Evolutionary conservation across 2,113 vertebrate species (phyloP).

Genomic region (Percina caprodes): DNA sequence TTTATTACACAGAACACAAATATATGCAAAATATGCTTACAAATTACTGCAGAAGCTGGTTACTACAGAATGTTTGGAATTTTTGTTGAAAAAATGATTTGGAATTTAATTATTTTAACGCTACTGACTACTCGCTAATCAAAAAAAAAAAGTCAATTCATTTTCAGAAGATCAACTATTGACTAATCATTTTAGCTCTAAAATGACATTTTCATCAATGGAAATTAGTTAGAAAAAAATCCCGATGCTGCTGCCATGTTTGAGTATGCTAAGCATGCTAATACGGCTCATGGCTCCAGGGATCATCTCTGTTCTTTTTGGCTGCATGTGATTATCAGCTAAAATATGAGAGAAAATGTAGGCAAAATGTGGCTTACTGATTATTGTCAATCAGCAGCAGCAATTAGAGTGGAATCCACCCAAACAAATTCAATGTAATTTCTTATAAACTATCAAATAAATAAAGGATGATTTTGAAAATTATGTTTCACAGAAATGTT

Average conservation of each 20-base stretch:
- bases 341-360: neutral
- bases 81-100: neutral
- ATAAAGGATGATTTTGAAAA: slow-evolving; percentile 18
- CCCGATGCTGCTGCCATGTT: neutral
- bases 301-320: neutral
- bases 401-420: neutral
- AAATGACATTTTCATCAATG: neutral
- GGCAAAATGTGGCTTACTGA: neutral
- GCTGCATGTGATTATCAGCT: slow-evolving; percentile 12
- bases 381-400: slow-evolving; percentile 22
- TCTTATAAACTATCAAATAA: neutral
- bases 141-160: neutral
- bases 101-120: neutral
- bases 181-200: neutral
- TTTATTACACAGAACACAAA: no score
- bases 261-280: neutral
- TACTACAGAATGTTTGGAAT: neutral
- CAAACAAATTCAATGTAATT: neutral
- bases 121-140: neutral
- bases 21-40: neutral
- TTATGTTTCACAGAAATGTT: neutral
- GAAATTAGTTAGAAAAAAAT: neutral
- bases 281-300: neutral
- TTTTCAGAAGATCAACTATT: neutral
- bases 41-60: no score